Conservation (phyloP, 1,140 invertebrate genomes). For the Lasioglossum baleicum region DNA sequence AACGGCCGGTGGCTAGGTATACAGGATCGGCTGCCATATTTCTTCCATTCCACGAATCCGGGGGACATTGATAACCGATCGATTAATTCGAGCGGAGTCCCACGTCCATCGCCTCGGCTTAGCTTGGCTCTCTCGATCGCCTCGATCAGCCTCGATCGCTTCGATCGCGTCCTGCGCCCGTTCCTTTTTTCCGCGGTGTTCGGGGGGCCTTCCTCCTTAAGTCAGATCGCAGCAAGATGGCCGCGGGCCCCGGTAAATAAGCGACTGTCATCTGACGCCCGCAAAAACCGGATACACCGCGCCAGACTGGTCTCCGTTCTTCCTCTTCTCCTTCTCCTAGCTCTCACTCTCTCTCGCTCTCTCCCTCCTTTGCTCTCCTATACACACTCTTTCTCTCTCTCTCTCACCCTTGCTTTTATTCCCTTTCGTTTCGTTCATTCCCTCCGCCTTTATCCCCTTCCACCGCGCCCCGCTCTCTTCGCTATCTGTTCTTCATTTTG, state of each 20-base stretch:
- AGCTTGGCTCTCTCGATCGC: not conserved
- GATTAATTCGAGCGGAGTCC: constrained; percentile 59
- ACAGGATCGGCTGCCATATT: constrained; percentile 42
- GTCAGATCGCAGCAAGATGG: constrained; percentile 77
- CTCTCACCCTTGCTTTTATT: constrained; percentile 18
- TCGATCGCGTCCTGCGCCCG: constrained; percentile 5
- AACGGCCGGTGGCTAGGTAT: not conserved
- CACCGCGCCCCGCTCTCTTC: constrained; percentile 19
- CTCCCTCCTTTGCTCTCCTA: not conserved
- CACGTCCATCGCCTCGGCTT: constrained; percentile 49
- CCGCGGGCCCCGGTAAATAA: constrained; percentile 77
- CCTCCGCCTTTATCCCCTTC: not conserved
- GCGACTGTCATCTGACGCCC: constrained; percentile 79
- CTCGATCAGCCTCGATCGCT: constrained; percentile 41
- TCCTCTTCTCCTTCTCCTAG: constrained; percentile 22
- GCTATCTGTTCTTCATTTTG: constrained; percentile 49
- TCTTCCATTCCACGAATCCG: constrained; percentile 53
- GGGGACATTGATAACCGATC: constrained; percentile 56
- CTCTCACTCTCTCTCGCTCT: constrained; percentile 5
- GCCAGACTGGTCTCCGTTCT: constrained; percentile 70
- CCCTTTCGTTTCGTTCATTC: constrained; percentile 36
- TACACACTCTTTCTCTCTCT: not conserved
- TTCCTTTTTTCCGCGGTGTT: constrained; percentile 52
- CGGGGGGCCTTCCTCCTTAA: constrained; percentile 72
- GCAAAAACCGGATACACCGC: constrained; percentile 78